Percentiles rank a stretch among this genome's conserved stretches.
Conservation (phyloP, 2,888 invertebrate species). For the Drosophila paucipuncta region DNA sequence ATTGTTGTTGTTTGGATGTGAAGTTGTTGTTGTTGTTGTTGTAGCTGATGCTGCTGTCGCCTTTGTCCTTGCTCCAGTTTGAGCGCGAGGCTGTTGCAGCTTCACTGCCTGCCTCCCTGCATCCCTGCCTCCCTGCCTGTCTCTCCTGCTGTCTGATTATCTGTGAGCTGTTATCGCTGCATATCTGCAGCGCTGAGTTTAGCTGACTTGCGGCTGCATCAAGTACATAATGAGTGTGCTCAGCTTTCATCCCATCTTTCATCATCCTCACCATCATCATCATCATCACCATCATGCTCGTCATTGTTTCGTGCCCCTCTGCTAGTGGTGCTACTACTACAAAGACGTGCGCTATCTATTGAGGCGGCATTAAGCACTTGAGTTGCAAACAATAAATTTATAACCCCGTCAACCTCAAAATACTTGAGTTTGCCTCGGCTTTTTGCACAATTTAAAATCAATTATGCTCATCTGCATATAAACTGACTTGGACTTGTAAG, state of each 20-base stretch:
- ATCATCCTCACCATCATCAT: slow-evolving; percentile 15
- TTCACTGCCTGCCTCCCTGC: background rate
- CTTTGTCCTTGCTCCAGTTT: slow-evolving; percentile 76
- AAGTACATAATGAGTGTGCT: slow-evolving; percentile 67
- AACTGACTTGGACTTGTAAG: slow-evolving; percentile 66
- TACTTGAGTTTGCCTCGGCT: slow-evolving; percentile 3
- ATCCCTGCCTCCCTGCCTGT: background rate
- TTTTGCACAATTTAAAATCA: slow-evolving; percentile 74
- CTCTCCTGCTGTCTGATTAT: slow-evolving; percentile 49
- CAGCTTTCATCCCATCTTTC: slow-evolving; percentile 41
- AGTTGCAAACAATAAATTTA: slow-evolving; percentile 40
- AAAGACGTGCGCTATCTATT: slow-evolving; percentile 60
- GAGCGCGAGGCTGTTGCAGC: slow-evolving; percentile 40
- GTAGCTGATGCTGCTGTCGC: slow-evolving; percentile 16
- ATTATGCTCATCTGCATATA: slow-evolving; percentile 83
- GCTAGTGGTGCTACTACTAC: background rate
- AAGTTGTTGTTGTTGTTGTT: slow-evolving; percentile 64
- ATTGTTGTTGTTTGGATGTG: slow-evolving; percentile 47
- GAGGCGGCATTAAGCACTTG: slow-evolving; percentile 60
- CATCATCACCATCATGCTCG: slow-evolving; percentile 4
- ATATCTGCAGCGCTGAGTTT: slow-evolving; percentile 46
- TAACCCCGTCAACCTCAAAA: background rate
- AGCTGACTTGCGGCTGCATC: slow-evolving; percentile 39
- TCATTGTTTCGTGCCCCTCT: slow-evolving; percentile 2
- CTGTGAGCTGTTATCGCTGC: slow-evolving; percentile 65